Evolutionary conservation across 2,797 vertebrate species (phyloP).

Genomic region (Orestias chungarensis): DNA sequence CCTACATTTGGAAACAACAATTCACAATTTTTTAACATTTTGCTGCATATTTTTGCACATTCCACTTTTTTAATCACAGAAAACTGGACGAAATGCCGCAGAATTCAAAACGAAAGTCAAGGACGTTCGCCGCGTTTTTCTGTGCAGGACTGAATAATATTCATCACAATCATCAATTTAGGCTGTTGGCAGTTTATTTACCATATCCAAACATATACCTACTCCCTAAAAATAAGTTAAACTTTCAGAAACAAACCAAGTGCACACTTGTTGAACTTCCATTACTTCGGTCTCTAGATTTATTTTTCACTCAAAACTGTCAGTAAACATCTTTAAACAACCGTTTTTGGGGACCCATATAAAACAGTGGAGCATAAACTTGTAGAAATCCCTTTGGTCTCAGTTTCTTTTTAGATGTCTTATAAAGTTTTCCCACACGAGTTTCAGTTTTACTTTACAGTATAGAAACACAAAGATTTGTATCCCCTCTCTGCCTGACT

Average conservation of each 20-base stretch:
- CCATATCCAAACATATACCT: neutral
- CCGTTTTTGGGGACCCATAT: neutral
- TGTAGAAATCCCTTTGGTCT: neutral
- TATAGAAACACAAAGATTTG: neutral
- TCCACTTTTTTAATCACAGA: too few species aligned
- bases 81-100: too few species aligned
- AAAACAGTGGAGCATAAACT: neutral
- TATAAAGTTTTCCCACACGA: neutral
- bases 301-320: too few species aligned
- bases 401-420: neutral
- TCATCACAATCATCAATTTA: neutral
- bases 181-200: neutral
- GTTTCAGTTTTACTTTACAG: neutral
- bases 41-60: too few species aligned
- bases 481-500: neutral
- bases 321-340: too few species aligned
- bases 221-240: neutral
- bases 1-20: too few species aligned
- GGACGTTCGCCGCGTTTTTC: too few species aligned
- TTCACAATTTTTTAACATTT: too few species aligned
- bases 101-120: too few species aligned
- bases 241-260: neutral
- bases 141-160: too few species aligned
- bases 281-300: too few species aligned
- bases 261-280: neutral